Percentiles rank a stretch among this genome's conserved stretches.
Evolutionary conservation across 1,140 invertebrate species (phyloP).

Genomic region (Lysiphlebus fabarum): DNA sequence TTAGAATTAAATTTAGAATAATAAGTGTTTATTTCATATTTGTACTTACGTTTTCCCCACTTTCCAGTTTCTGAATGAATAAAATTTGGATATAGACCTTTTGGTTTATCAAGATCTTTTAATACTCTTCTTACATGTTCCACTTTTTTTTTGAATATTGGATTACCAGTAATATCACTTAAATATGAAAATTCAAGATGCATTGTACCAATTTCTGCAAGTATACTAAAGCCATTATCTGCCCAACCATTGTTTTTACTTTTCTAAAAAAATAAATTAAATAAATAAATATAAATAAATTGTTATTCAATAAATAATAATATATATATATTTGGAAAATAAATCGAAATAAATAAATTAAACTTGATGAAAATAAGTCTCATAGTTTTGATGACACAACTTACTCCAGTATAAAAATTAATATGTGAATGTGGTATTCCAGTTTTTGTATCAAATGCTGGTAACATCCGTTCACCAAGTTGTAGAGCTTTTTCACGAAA

Average conservation of each 20-base stretch:
- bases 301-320: no score
- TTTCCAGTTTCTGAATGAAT: conserved; percentile 93
- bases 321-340: no score
- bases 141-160: conserved; percentile 84
- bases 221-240: conserved; percentile 90
- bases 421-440: conserved; percentile 94
- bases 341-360: no score
- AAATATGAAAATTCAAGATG: conserved; percentile 96
- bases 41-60: conserved; percentile 98
- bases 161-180: conserved; percentile 90
- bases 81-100: conserved; percentile 96
- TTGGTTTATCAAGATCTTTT: conserved; percentile 81
- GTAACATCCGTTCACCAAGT: conserved; percentile 89
- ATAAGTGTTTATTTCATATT: no score
- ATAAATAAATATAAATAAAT: neutral
- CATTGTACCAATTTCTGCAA: conserved; percentile 95
- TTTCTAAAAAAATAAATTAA: conserved; percentile 58
- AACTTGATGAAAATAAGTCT: no score
- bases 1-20: no score
- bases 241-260: conserved; percentile 98
- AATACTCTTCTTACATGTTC: conserved; percentile 81
- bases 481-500: conserved; percentile 91
- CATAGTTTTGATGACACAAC: no score
- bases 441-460: conserved; percentile 95
- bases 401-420: conserved; percentile 83